phyloP scores from a whole-genome alignment of 1,140 invertebrate species.

The Megalopta genalis region DNA sequence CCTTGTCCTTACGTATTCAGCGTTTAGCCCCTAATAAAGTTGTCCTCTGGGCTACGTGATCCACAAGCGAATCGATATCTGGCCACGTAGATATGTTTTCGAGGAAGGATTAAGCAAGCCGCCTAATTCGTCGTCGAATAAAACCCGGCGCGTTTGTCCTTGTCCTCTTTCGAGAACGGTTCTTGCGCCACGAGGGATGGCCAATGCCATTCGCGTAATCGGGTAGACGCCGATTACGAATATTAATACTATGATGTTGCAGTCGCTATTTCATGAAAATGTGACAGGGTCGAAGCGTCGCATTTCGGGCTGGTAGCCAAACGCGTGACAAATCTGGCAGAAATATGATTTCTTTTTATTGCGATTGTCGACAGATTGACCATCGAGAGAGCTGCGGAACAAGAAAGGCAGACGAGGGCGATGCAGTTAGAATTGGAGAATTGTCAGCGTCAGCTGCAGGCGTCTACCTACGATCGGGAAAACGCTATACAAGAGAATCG shows the following conservation, averaged over 20 bases:
- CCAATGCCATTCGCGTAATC: conserved; percentile 42
- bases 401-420: conserved; percentile 70
- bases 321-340: not conserved
- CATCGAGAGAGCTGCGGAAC: conserved; percentile 71
- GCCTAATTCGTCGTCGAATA: conserved; percentile 36
- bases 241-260: conserved; percentile 20
- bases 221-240: conserved; percentile 18
- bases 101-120: conserved; percentile 35
- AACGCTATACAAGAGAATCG: conserved; percentile 82
- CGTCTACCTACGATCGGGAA: conserved; percentile 80
- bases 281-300: too few species aligned
- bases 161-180: conserved; percentile 54
- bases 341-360: not conserved
- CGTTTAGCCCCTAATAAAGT: conserved; percentile 24
- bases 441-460: conserved; percentile 80
- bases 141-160: conserved; percentile 35
- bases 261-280: too few species aligned
- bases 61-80: conserved; percentile 23
- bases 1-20: conserved; percentile 7
- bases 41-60: conserved; percentile 24
- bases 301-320: too few species aligned
- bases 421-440: conserved; percentile 82
- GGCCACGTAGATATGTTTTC: conserved; percentile 35
- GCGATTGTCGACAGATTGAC: conserved; percentile 60
- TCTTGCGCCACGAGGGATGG: conserved; percentile 45